These are phyloP conservation scores for Microtus californicus DNA, from an alignment of 2,797 vertebrate species.

Conservation along the genomic window DNA sequence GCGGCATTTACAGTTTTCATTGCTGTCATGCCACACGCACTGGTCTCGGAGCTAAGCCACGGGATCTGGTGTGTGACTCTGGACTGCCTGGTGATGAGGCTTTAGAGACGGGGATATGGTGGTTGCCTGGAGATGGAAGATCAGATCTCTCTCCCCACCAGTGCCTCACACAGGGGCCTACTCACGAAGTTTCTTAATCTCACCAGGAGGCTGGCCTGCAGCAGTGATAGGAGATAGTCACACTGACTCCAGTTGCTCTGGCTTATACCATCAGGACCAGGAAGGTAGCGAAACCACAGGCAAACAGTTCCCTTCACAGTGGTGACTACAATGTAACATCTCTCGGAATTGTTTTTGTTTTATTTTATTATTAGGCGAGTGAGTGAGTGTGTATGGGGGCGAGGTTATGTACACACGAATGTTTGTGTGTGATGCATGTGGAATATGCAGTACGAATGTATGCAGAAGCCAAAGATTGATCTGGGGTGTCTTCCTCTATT, in stretches of 20 bases:
- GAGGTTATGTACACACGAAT: fast-evolving
- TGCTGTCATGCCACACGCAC: fast-evolving
- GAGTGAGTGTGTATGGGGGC: neutral
- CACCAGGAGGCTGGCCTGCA: neutral
- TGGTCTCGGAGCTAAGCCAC: neutral
- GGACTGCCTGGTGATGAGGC: neutral
- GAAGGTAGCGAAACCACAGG: too few species aligned
- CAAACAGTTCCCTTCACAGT: neutral
- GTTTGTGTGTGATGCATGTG: too few species aligned
- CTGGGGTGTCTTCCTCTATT: neutral
- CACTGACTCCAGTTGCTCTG: neutral
- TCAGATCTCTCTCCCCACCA: neutral
- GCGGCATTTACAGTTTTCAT: neutral
- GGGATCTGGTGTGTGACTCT: neutral
- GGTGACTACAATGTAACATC: neutral
- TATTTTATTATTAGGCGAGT: neutral
- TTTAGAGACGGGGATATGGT: neutral
- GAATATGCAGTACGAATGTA: neutral
- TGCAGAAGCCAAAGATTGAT: neutral
- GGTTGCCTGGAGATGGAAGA: neutral
- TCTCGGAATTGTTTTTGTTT: neutral
- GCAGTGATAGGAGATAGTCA: neutral
- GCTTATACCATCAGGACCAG: fast-evolving
- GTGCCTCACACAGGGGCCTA: neutral
- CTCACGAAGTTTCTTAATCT: neutral